phyloP scores from a whole-genome alignment of 2,797 vertebrate genomes.

The Diplodus puntazzo region DNA sequence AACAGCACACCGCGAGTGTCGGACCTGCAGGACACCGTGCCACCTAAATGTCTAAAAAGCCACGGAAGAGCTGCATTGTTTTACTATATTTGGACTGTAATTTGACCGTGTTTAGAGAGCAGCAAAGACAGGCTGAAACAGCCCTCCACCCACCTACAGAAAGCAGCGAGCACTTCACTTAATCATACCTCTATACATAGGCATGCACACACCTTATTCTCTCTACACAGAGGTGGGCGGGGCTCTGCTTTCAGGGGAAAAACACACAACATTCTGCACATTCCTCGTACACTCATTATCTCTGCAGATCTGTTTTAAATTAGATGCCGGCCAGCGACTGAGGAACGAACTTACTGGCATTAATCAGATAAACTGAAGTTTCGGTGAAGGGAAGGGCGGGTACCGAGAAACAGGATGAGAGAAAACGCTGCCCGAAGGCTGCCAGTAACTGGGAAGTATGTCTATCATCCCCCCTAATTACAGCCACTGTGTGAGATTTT shows the following conservation, averaged over 20 bases:
- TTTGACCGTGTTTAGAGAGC: constrained; percentile 63
- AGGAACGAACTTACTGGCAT: constrained; percentile 3
- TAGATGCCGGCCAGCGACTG: neutral
- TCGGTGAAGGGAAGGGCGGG: constrained; percentile 11
- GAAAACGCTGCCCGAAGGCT: constrained; percentile 1
- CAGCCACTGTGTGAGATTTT: constrained; percentile 26
- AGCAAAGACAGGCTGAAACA: constrained; percentile 44
- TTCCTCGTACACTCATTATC: constrained; percentile 30
- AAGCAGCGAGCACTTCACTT: constrained; percentile 22
- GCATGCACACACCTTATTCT: constrained; percentile 14
- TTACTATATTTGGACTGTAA: constrained; percentile 69
- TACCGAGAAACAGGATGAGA: constrained; percentile 23
- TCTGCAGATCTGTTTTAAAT: constrained; percentile 30
- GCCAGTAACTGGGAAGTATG: constrained; percentile 10
- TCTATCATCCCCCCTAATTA: constrained; percentile 4
- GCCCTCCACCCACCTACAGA: constrained; percentile 48
- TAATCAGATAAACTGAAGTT: constrained; percentile 41
- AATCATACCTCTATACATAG: constrained; percentile 11
- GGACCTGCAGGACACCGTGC: neutral
- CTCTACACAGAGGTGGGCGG: neutral
- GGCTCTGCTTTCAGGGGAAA: constrained; percentile 14
- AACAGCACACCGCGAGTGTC: neutral
- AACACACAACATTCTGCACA: constrained; percentile 11
- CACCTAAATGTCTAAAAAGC: constrained; percentile 50
- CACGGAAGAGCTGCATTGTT: constrained; percentile 35